Evolutionary conservation across 2,797 vertebrate species (phyloP).

Genomic region (Remorina albescens): DNA sequence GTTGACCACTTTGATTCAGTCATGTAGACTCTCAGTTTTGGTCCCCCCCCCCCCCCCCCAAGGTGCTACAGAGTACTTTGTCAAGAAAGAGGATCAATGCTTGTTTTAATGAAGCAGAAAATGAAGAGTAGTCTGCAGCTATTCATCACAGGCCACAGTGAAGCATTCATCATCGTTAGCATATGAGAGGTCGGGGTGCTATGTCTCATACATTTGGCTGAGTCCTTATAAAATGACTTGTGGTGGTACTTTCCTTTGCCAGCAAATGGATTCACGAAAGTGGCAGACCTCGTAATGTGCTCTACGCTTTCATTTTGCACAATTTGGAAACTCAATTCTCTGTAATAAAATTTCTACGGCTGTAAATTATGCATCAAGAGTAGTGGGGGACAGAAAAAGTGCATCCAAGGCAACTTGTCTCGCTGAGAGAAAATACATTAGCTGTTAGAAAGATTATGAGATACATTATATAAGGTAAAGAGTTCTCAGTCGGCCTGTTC

Average conservation of each 20-base stretch:
- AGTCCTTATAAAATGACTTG: conserved; percentile 57
- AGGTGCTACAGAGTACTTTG: conserved; percentile 54
- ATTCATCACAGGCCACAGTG: conserved; percentile 62
- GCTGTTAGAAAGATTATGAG: background rate
- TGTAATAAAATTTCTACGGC: conserved; percentile 14
- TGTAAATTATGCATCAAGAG: conserved; percentile 22
- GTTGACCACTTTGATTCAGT: background rate
- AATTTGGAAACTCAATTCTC: conserved; percentile 16
- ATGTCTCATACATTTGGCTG: conserved; percentile 60
- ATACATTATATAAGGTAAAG: background rate
- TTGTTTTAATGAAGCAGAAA: conserved; percentile 78
- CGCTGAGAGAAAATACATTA: background rate
- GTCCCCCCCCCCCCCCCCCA: conserved; percentile 42
- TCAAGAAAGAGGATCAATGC: conserved; percentile 66
- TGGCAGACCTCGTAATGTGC: conserved; percentile 38
- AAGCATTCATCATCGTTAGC: conserved; percentile 73
- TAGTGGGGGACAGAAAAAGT: background rate
- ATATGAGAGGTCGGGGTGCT: conserved; percentile 36
- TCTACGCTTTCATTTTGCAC: conserved; percentile 42
- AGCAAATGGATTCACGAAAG: conserved; percentile 37
- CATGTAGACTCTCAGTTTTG: conserved; percentile 11
- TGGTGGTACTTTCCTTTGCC: conserved; percentile 26
- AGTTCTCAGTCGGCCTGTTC: background rate
- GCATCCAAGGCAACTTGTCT: background rate
- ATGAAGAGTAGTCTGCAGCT: conserved; percentile 68